Conservation (phyloP, 2,113 vertebrate genomes). For the Pongo abelii region DNA sequence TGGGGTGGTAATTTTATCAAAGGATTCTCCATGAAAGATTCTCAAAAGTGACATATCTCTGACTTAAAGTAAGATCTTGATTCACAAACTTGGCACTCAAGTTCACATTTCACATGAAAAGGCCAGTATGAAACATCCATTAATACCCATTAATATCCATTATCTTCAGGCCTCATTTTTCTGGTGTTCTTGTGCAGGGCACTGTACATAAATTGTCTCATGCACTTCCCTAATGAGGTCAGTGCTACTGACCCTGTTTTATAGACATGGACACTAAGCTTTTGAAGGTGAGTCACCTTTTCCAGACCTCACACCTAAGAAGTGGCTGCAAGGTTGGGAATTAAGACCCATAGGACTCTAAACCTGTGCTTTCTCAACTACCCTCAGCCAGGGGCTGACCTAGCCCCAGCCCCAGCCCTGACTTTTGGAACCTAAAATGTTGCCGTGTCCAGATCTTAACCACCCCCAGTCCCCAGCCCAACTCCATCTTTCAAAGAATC, state of each 20-base stretch:
- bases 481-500: not conserved
- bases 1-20: not conserved
- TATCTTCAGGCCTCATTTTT: not conserved
- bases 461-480: not conserved
- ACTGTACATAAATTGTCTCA: not conserved
- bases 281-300: not conserved
- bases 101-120: not conserved
- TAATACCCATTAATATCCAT: not conserved
- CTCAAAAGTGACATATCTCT: not conserved
- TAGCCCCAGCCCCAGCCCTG: not conserved
- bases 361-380: not conserved
- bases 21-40: not conserved
- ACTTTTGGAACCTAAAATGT: not conserved
- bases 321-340: not conserved
- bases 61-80: not conserved
- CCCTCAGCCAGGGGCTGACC: not conserved
- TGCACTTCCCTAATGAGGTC: accelerated
- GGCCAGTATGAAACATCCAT: too few species aligned
- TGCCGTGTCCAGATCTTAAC: not conserved
- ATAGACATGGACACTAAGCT: not conserved
- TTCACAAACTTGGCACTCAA: not conserved
- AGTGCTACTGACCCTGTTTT: too few species aligned
- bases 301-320: not conserved
- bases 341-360: not conserved
- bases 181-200: not conserved